These are phyloP conservation scores for Tillus elongatus DNA, from an alignment of 2,888 invertebrate genomes.

Conservation along the genomic window DNA sequence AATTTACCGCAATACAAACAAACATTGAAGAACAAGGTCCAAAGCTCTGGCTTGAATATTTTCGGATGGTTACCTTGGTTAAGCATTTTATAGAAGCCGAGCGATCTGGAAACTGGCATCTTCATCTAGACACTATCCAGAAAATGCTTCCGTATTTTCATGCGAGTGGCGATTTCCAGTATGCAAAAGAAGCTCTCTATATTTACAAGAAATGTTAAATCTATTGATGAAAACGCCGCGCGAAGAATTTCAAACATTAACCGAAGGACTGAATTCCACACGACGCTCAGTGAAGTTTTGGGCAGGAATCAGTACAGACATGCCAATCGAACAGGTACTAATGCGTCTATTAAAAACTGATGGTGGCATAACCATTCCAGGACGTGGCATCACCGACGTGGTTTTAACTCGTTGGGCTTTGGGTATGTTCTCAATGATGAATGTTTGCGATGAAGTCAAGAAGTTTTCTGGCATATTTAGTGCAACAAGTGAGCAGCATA, in stretches of 20 bases:
- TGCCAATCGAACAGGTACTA: conserved; percentile 28
- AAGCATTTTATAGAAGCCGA: conserved; percentile 5
- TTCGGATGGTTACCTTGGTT: conserved; percentile 9
- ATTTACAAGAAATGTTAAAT: conserved; percentile 33
- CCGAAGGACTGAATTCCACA: conserved; percentile 15
- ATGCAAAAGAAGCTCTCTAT: conserved; percentile 31
- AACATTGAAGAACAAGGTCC: conserved; percentile 20
- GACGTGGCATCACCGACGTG: conserved; percentile 20
- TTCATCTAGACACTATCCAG: conserved; percentile 10
- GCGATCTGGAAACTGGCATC: conserved; percentile 9
- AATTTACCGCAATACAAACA: conserved; percentile 50
- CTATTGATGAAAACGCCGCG: conserved; percentile 21
- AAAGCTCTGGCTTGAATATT: conserved; percentile 25
- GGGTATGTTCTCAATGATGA: conserved; percentile 16
- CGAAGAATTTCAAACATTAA: conserved; percentile 20
- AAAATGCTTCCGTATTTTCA: conserved; percentile 16
- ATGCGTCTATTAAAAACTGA: conserved; percentile 24
- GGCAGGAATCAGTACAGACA: conserved; percentile 23
- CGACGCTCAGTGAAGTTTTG: conserved; percentile 19
- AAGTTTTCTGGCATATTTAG: conserved; percentile 11
- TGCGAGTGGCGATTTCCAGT: conserved; percentile 29
- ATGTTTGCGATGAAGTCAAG: conserved; percentile 22
- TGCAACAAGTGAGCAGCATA: conserved; percentile 17
- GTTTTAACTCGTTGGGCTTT: conserved; percentile 19
- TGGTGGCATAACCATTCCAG: conserved; percentile 21